Conservation (phyloP, 2,888 invertebrate species). For the Dryomyza anilis region DNA sequence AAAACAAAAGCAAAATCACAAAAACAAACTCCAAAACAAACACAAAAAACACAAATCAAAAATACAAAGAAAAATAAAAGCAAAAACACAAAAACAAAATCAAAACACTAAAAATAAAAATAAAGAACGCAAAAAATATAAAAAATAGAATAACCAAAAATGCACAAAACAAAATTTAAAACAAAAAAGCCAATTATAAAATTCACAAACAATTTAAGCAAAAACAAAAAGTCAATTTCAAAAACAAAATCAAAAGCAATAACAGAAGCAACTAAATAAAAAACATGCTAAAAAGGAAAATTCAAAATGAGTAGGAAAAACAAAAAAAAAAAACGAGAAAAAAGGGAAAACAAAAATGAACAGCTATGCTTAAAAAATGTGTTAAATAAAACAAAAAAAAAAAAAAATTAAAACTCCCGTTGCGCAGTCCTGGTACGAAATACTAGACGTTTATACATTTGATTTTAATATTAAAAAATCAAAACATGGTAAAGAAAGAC, state of each 20-base stretch:
- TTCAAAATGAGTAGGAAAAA: neutral
- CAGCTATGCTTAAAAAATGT: no score
- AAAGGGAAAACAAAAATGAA: constrained; percentile 1
- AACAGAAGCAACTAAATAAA: neutral
- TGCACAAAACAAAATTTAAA: neutral
- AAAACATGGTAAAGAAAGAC: no score
- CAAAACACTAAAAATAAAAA: neutral
- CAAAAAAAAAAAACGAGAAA: neutral
- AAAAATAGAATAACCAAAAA: neutral
- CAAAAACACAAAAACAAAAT: no score
- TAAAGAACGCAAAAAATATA: neutral
- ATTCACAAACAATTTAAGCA: neutral
- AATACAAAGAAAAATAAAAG: no score
- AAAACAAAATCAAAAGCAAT: no score
- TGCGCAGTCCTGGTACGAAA: no score
- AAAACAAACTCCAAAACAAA: no score
- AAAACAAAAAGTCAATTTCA: neutral
- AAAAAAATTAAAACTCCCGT: no score
- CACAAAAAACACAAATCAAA: no score
- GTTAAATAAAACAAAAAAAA: no score
- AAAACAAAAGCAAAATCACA: no score
- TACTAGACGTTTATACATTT: no score
- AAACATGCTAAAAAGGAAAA: neutral
- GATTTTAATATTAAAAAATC: neutral
- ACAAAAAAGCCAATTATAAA: neutral